Percentiles rank a stretch among this genome's conserved stretches.
Evolutionary conservation across 2,113 vertebrate species (phyloP).

Genomic region (Irena cyanogastra): DNA sequence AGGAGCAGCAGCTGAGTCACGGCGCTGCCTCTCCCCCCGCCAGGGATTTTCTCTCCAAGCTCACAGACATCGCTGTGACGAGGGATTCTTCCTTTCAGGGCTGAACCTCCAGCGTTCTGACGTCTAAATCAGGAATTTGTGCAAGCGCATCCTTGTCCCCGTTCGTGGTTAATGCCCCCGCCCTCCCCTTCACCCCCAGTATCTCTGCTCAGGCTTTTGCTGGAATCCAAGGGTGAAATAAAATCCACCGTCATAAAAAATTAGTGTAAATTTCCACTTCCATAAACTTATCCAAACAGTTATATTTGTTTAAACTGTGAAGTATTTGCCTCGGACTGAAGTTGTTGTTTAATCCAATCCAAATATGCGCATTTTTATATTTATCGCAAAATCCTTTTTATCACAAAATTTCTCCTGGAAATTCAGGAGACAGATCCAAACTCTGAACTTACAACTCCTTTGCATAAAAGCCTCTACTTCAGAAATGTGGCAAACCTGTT

Average conservation of each 20-base stretch:
- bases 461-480: background rate
- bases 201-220: background rate
- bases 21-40: background rate
- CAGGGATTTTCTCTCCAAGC: background rate
- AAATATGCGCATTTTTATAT: background rate
- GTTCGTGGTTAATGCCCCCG: background rate
- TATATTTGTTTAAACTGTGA: background rate
- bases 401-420: no score
- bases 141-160: background rate
- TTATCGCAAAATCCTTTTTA: background rate
- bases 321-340: background rate
- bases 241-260: background rate
- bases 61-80: background rate
- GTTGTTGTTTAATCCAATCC: background rate
- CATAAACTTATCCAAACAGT: background rate
- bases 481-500: background rate
- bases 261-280: accelerated
- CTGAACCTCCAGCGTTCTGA: background rate
- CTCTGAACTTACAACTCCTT: background rate
- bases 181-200: no score
- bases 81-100: background rate
- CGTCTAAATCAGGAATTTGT: accelerated
- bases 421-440: background rate
- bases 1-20: conserved; percentile 10
- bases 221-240: background rate